Evolutionary conservation across 2,797 vertebrate genomes (phyloP).

Genomic region (Tiaroga cobitis): DNA sequence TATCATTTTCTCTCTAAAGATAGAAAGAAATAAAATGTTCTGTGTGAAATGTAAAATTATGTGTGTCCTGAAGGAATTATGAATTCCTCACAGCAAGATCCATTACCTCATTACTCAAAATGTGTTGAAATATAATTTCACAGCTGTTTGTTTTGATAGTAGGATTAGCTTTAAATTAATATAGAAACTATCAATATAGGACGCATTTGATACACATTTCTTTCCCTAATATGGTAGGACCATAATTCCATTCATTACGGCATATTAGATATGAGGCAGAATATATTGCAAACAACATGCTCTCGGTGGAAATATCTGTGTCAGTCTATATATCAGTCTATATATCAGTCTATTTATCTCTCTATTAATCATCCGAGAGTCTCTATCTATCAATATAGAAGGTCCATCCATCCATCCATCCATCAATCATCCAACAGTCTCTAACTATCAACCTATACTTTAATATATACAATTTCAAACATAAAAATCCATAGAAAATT

Average conservation of each 20-base stretch:
- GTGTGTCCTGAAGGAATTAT: conserved; percentile 5
- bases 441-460: neutral
- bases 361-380: neutral
- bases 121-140: conserved; percentile 39
- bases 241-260: conserved; percentile 8
- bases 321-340: too few relatives aligned
- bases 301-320: neutral
- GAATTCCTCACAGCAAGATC: conserved; percentile 36
- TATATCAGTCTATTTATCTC: neutral
- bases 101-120: conserved; percentile 40
- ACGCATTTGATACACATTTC: neutral
- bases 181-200: conserved; percentile 28
- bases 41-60: neutral
- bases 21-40: too few relatives aligned
- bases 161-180: conserved; percentile 18
- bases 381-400: neutral
- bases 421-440: neutral
- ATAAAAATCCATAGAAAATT: neutral
- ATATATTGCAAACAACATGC: neutral
- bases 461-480: neutral
- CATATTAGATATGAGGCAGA: neutral
- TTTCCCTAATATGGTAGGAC: neutral
- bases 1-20: neutral
- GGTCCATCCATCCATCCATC: neutral
- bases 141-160: conserved; percentile 37